A percentile compares a stretch with the other conserved stretches of the same genome.
These are phyloP conservation scores for Synergus gifuensis DNA, from an alignment of 2,888 invertebrate genomes.

Conservation along the genomic window DNA sequence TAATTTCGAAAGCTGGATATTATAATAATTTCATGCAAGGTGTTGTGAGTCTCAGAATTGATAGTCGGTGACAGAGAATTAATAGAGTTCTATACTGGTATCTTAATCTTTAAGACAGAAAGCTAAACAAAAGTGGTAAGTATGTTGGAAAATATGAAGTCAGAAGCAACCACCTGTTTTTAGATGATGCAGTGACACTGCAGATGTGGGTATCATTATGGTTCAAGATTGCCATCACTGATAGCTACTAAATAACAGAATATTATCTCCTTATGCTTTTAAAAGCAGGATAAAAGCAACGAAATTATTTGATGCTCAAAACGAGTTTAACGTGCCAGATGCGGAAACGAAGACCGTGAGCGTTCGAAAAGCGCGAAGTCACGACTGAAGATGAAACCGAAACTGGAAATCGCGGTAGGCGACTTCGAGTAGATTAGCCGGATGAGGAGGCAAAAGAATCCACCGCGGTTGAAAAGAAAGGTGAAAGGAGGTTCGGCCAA, in stretches of 20 bases:
- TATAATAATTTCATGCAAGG: background rate
- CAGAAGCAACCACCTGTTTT: no score
- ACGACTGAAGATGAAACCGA: conserved; percentile 17
- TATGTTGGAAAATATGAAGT: background rate
- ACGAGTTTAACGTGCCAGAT: background rate
- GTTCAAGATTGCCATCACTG: no score
- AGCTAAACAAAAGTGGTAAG: no score
- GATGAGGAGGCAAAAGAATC: conserved; percentile 35
- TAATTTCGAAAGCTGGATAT: background rate
- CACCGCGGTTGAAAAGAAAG: conserved; percentile 32
- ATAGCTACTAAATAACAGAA: no score
- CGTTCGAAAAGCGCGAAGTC: conserved; percentile 24
- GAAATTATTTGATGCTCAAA: background rate
- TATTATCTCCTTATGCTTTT: no score
- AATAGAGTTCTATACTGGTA: background rate
- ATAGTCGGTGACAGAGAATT: background rate
- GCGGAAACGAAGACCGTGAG: conserved; percentile 19
- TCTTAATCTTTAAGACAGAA: no score
- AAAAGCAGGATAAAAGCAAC: background rate
- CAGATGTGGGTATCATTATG: no score
- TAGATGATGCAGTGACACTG: no score
- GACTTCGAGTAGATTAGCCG: conserved; percentile 20
- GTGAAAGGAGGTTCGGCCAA: conserved; percentile 37
- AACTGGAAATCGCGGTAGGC: conserved; percentile 28
- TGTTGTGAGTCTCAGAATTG: background rate